A percentile compares a stretch with the other conserved stretches of the same genome.
phyloP scores from a whole-genome alignment of 2,888 invertebrate species.

The Patella depressa region DNA sequence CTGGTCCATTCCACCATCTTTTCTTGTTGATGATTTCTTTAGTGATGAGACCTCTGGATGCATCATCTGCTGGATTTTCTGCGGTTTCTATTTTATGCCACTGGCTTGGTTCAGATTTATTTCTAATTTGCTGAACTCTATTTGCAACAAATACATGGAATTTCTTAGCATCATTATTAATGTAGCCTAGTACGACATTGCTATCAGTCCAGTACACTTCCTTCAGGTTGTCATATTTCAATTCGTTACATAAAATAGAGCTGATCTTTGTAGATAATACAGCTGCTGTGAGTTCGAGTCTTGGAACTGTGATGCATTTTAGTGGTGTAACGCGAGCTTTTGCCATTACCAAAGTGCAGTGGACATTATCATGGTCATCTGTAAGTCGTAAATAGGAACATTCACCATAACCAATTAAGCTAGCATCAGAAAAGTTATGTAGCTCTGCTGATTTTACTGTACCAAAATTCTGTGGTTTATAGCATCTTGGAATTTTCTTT shows the following conservation, averaged over 20 bases:
- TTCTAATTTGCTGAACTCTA: conserved; percentile 32
- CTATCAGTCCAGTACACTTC: conserved; percentile 36
- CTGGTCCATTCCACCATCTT: neutral
- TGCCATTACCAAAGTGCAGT: conserved; percentile 20
- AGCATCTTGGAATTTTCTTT: neutral
- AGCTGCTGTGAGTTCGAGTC: conserved; percentile 37
- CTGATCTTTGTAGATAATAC: conserved; percentile 21
- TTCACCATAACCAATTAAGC: conserved; percentile 12
- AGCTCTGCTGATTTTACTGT: conserved; percentile 8
- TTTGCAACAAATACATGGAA: conserved; percentile 32
- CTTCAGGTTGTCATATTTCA: conserved; percentile 18
- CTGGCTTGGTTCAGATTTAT: conserved; percentile 20
- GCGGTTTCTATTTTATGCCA: conserved; percentile 33
- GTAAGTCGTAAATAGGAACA: conserved; percentile 6
- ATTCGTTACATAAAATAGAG: conserved; percentile 12
- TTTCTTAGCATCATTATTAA: conserved; percentile 28
- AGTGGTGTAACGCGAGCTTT: conserved; percentile 31
- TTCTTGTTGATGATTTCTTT: neutral
- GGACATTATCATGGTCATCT: conserved; percentile 10
- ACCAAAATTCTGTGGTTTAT: neutral
- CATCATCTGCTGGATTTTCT: conserved; percentile 35
- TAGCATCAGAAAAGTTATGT: conserved; percentile 26
- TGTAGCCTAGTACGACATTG: conserved; percentile 36
- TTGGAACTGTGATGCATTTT: conserved; percentile 32
- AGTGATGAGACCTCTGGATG: conserved; percentile 28